Conservation (phyloP, 2,888 invertebrate species). For the Polyommatus iphigenia region DNA sequence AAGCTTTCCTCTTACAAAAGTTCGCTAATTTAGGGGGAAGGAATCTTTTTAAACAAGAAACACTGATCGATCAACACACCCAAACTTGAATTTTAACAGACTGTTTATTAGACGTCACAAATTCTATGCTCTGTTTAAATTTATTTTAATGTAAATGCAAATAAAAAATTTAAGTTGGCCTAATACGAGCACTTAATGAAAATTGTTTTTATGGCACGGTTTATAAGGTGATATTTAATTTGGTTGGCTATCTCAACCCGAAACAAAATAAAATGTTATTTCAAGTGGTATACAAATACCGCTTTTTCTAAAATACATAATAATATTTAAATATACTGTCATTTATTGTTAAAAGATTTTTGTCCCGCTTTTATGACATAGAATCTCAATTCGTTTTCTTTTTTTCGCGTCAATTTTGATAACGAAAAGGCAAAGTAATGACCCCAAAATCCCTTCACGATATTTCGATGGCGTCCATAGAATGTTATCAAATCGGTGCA, state of each 20-base stretch:
- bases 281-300: too few species aligned
- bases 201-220: too few species aligned
- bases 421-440: constrained; percentile 39
- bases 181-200: too few species aligned
- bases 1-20: constrained; percentile 51
- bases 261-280: too few species aligned
- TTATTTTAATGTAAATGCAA: neutral
- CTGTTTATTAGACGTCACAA: neutral
- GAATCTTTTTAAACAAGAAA: constrained; percentile 40
- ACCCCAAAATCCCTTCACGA: constrained; percentile 58
- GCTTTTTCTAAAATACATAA: too few species aligned
- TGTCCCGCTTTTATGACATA: too few species aligned
- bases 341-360: too few species aligned
- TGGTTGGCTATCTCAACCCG: too few species aligned
- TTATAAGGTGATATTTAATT: too few species aligned
- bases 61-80: neutral
- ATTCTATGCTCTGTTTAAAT: neutral
- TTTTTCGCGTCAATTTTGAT: neutral
- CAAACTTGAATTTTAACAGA: neutral
- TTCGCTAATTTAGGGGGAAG: constrained; percentile 46
- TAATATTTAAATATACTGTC: too few species aligned
- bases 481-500: constrained; percentile 80
- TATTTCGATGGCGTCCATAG: constrained; percentile 71
- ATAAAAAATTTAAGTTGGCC: too few species aligned
- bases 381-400: neutral